Conservation (phyloP, 2,113 vertebrate species). For the human (Homo sapiens) region DNA sequence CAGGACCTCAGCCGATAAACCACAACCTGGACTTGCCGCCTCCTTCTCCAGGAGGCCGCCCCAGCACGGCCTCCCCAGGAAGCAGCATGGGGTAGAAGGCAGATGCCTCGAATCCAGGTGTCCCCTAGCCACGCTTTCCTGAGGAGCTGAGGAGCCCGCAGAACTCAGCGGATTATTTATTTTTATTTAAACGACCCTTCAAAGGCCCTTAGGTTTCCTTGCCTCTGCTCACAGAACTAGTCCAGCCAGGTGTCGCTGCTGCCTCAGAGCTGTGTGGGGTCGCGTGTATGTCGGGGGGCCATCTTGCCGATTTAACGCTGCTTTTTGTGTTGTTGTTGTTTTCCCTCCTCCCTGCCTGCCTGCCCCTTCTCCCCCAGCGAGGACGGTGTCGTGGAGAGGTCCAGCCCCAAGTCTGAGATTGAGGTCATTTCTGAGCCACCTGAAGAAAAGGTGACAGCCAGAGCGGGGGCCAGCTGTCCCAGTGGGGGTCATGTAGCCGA, state of each 20-base stretch:
- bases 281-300: neutral
- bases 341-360: slow-evolving; percentile 65
- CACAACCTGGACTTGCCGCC: slow-evolving; percentile 2
- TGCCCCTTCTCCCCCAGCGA: slow-evolving; percentile 84
- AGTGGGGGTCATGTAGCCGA: slow-evolving; percentile 97
- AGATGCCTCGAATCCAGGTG: slow-evolving; percentile 30
- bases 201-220: slow-evolving; percentile 31
- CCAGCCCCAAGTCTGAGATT: slow-evolving; percentile 95
- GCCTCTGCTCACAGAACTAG: neutral
- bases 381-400: slow-evolving; percentile 90
- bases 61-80: neutral
- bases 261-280: neutral
- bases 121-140: slow-evolving; percentile 35
- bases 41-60: slow-evolving; percentile 45
- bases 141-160: slow-evolving; percentile 10
- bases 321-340: slow-evolving; percentile 69
- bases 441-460: slow-evolving; percentile 94
- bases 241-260: slow-evolving; percentile 9
- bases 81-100: slow-evolving; percentile 41
- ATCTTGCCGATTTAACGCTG: slow-evolving; percentile 59
- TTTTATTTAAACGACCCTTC: slow-evolving; percentile 54
- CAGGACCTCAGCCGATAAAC: slow-evolving; percentile 55
- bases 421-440: slow-evolving; percentile 90
- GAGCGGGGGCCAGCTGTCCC: slow-evolving; percentile 93
- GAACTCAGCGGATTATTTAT: slow-evolving; percentile 62